These are phyloP conservation scores for Athalia cordata DNA, from an alignment of 2,888 invertebrate species.

Conservation along the genomic window DNA sequence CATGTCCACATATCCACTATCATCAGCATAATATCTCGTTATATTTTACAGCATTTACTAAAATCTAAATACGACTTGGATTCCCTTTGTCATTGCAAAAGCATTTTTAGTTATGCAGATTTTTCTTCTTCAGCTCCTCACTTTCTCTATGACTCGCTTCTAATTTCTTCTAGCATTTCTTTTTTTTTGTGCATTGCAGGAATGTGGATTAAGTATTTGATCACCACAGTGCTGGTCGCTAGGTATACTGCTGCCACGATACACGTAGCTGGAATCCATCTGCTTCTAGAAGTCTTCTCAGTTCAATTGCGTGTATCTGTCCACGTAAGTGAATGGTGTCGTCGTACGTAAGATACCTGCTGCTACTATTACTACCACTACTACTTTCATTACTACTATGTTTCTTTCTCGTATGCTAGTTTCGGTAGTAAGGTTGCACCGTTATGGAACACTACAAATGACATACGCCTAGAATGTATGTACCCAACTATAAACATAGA, in stretches of 20 bases:
- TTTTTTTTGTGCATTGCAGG: conserved; percentile 20
- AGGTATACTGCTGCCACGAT: conserved; percentile 34
- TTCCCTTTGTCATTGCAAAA: too few species aligned
- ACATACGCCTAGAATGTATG: conserved; percentile 30
- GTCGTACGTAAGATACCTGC: conserved; percentile 4
- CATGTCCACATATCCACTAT: not conserved
- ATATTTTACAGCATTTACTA: not conserved
- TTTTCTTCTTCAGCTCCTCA: not conserved
- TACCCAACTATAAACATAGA: conserved; percentile 33
- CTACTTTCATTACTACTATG: conserved; percentile 36
- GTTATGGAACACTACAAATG: conserved; percentile 24
- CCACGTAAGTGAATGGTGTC: not conserved
- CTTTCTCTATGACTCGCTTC: conserved; percentile 12
- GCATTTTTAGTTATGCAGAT: not conserved
- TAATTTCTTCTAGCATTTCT: conserved; percentile 31
- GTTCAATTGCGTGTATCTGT: conserved; percentile 10
- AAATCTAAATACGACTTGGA: not conserved
- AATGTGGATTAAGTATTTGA: conserved; percentile 30
- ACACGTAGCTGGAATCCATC: conserved; percentile 15
- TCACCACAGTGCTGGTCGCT: conserved; percentile 22
- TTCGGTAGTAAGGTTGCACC: conserved; percentile 29
- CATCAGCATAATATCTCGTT: not conserved
- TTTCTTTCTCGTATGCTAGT: conserved; percentile 38
- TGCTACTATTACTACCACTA: conserved; percentile 24
- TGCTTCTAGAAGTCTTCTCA: conserved; percentile 3